Evolutionary conservation across 1,140 invertebrate genomes (phyloP), one percentile per base, ranked within the genome.

Genomic region (Ooceraea biroi): DNA sequence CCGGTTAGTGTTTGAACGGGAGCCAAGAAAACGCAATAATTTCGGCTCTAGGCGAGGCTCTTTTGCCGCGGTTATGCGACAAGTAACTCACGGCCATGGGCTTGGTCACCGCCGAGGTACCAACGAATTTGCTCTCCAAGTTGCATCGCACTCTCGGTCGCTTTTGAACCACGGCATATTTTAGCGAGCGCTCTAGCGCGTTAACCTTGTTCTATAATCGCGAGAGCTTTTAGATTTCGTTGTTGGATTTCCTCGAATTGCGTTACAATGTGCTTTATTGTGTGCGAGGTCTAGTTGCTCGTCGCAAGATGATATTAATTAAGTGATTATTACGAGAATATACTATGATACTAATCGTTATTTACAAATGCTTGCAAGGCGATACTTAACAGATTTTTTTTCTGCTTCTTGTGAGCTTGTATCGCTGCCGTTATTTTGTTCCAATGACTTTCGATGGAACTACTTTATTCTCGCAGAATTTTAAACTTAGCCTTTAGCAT

Each of bases 21-120:
- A 60, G 90, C 91, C 91, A 92, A 90, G 86, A 85, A 88, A 92
- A 90, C 89, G 91, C 78, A 92, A 92, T 91, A 92, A 92, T 92
- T 92, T 92, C 88, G 83, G 86, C 76, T 84, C 89, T 90, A 58
- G 87, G 83, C 86, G 74, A 76, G 69, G 78, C 65, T 87, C 87
- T 83, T 89, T 90, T 89, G 78, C 85, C 88, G 68, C 63, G 84
- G 57, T 86, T 84, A 85, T 88, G 80, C 84, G 87, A 84, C 74
- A 52, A 83, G 77, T 44, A 55, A 84, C 73, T 88, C 87, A 89
- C 77, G 87, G 84, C 78, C 87, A 88, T 82, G 87, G 84, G 84
- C 83, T 88, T 61, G 69, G 82, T 78, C 73, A 65, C n/a, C 22
- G 46, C 57, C 22, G 46, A 11, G 7, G 52, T 48, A 50, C 55